Evolutionary conservation across 2,888 invertebrate species (phyloP), one percentile per base, ranked within the genome.

Genomic region (Hemaris fuciformis): DNA sequence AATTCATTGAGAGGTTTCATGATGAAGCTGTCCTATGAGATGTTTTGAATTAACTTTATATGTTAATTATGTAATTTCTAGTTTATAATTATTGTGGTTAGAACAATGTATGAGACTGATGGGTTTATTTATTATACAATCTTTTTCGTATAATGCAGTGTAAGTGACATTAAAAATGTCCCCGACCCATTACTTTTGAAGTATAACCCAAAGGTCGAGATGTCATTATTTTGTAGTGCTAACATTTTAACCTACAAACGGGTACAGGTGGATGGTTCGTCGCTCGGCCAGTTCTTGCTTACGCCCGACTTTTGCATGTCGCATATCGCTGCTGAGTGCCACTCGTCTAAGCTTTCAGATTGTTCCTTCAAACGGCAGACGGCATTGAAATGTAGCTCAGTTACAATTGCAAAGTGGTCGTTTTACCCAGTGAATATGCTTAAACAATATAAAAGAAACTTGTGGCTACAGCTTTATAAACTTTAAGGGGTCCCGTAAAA

Each of bases 181-280:
- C 20, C 43, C 20, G 41, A 20, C 53, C 18, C 18, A 53, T 53
- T 53, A 53, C 18, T 10, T 10, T 53, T 18, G 61, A 48, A 65
- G 63, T 62, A 66, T 67, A 64, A 64, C 62, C 69, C 70, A 74
- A 74, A 72, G 71, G 75, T 75, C 67, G 68, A 53, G 18, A 25
- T 34, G 15, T 22, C 23, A 23, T 65, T 57, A 67, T 63, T 66
- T 70, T 65, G 60, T 65, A 60, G 67, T 70, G 43, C 60, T 66
- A 65, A 41, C 41, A 41, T 53, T 57, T 60, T 73, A 78, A 74
- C 77, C 71, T 68, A 77, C 75, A 77, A 78, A 78, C 75, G 74
- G 75, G 67, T 68, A 73, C 72, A 53, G 48, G 34, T 62, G 63
- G 59, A 31, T 53, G 31, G 48, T n/a, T 15, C 15, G n/a, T 7